Percentiles rank a stretch among this genome's conserved stretches.
phyloP scores from a whole-genome alignment of 2,888 invertebrate genomes.

The Troides aeacus region DNA sequence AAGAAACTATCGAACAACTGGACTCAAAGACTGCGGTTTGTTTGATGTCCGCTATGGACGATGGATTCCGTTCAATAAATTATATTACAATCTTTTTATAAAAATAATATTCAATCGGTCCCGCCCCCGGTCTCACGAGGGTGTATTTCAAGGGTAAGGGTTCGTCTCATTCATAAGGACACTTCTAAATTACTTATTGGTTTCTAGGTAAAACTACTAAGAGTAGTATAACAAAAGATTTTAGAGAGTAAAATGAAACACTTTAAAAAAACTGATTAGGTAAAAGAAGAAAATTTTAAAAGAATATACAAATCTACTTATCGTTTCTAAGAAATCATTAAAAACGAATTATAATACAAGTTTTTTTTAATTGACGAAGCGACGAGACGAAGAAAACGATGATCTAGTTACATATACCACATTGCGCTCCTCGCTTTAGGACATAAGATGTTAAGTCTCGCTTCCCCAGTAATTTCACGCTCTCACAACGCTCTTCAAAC shows the following conservation, averaged over 20 bases:
- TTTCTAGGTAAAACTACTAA: background rate
- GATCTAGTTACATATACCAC: too few relatives aligned
- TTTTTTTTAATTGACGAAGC: too few relatives aligned
- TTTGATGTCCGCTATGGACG: slow-evolving; percentile 62
- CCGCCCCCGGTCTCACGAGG: background rate
- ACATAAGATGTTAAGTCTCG: background rate
- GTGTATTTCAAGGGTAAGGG: slow-evolving; percentile 1
- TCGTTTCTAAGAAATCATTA: too few relatives aligned
- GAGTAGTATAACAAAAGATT: background rate
- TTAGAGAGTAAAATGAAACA: background rate
- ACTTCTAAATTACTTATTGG: background rate
- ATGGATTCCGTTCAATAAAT: slow-evolving; percentile 49
- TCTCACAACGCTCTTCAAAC: too few relatives aligned
- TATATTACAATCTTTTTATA: slow-evolving; percentile 30
- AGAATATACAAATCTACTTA: too few relatives aligned
- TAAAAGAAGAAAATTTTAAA: background rate
- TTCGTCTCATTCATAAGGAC: background rate
- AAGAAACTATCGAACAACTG: slow-evolving; percentile 76
- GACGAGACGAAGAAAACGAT: too few relatives aligned
- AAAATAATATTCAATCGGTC: slow-evolving; percentile 24
- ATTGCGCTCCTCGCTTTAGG: slow-evolving; percentile 1
- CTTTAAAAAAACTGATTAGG: background rate
- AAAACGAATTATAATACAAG: too few relatives aligned
- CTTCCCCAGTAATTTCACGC: too few relatives aligned
- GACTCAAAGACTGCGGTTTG: slow-evolving; percentile 72